These are phyloP conservation scores for Sebastes variabilis DNA, from an alignment of 2,797 vertebrate species.

Conservation along the genomic window DNA sequence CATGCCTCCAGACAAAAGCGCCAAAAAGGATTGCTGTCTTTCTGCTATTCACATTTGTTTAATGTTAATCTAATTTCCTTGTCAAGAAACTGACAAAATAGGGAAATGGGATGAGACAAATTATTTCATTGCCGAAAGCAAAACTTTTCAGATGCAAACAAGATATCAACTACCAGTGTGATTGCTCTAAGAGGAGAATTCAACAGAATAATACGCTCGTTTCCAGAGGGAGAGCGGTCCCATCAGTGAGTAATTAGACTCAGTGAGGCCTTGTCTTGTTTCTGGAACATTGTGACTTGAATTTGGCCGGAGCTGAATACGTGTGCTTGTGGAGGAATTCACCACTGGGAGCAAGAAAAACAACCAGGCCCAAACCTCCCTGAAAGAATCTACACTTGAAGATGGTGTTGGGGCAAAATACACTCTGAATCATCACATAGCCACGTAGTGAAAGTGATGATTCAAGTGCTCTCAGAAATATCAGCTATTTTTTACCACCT, in stretches of 20 bases:
- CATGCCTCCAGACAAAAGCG: constrained; percentile 17
- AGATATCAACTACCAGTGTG: background rate
- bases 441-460: background rate
- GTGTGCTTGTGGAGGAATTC: constrained; percentile 42
- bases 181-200: background rate
- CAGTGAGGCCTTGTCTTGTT: constrained; percentile 36
- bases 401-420: background rate
- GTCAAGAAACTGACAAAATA: background rate
- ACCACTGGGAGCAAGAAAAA: constrained; percentile 29
- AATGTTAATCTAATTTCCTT: background rate
- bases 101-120: background rate
- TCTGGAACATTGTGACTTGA: constrained; percentile 63
- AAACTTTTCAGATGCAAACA: constrained; percentile 3
- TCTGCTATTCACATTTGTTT: background rate
- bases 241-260: constrained; percentile 37
- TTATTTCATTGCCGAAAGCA: background rate
- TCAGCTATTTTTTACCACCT: background rate
- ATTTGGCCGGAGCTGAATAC: constrained; percentile 58
- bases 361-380: constrained; percentile 10
- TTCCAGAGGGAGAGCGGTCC: background rate
- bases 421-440: constrained; percentile 1
- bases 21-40: background rate
- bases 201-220: background rate
- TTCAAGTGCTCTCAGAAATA: background rate
- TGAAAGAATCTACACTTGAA: background rate